A percentile compares a stretch with the other conserved stretches of the same genome.
These are phyloP conservation scores for Dipodomys ordii DNA, from an alignment of 2,113 vertebrate species.

Conservation along the genomic window DNA sequence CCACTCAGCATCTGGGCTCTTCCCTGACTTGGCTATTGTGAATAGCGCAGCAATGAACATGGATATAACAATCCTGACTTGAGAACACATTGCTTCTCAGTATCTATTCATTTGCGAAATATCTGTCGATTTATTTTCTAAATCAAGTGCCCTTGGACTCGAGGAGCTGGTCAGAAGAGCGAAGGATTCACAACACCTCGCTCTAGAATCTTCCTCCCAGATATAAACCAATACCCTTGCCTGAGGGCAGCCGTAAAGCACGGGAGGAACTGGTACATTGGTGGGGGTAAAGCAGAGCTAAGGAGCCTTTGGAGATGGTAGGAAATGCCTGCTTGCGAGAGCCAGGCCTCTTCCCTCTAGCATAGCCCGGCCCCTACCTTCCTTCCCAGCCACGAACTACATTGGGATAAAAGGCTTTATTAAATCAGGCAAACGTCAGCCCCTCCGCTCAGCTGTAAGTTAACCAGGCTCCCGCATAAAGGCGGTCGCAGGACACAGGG, in stretches of 20 bases:
- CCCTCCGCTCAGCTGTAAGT: background rate
- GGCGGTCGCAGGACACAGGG: background rate
- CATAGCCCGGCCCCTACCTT: background rate
- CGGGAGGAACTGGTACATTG: background rate
- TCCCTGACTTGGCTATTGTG: no score
- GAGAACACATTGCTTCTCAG: no score
- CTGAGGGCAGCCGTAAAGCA: background rate
- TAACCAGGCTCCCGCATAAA: constrained; percentile 8
- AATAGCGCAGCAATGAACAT: no score
- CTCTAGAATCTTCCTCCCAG: background rate
- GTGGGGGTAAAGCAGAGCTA: no score
- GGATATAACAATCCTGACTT: no score
- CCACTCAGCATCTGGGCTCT: no score
- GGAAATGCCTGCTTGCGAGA: background rate
- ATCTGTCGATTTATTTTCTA: background rate
- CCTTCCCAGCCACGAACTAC: constrained; percentile 23
- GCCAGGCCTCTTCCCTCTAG: background rate
- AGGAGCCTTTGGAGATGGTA: background rate
- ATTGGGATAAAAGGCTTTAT: background rate
- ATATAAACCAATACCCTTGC: background rate
- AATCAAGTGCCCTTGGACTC: no score
- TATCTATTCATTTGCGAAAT: no score
- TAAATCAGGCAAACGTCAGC: constrained; percentile 50
- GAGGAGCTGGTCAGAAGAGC: no score
- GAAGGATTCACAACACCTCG: background rate